Percentiles rank a stretch among this genome's conserved stretches.
Conservation (phyloP, 2,888 invertebrate genomes). For the Sphaeridia pumilis region DNA sequence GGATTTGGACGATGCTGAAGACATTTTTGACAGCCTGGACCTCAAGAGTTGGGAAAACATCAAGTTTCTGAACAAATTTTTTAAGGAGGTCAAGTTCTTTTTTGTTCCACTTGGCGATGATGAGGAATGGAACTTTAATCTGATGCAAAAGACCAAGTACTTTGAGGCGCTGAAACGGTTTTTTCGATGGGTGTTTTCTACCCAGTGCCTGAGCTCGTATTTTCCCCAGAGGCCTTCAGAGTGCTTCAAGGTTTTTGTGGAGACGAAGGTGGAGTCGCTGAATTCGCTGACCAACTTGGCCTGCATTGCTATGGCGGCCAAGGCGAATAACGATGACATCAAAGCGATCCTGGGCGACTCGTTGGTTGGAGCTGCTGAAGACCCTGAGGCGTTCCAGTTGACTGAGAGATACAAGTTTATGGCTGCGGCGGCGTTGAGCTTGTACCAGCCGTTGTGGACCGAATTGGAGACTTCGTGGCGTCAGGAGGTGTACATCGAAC, state of each 20-base stretch:
- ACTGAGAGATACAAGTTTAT: conserved; percentile 1
- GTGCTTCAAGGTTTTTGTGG: neutral
- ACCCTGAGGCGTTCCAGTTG: neutral
- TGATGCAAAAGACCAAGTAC: neutral
- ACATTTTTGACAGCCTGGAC: neutral
- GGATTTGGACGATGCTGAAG: neutral
- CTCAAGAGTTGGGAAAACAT: neutral
- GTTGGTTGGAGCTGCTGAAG: neutral
- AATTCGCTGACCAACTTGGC: neutral
- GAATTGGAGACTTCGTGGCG: neutral
- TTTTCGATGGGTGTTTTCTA: neutral
- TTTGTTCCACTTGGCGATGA: neutral
- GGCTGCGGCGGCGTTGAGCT: neutral
- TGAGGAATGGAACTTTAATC: neutral
- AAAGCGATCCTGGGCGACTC: neutral
- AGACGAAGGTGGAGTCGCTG: neutral
- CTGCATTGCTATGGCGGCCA: neutral
- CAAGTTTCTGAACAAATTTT: neutral
- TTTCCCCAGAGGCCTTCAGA: neutral
- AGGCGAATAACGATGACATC: neutral
- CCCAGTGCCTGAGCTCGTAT: neutral
- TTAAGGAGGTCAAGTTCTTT: neutral
- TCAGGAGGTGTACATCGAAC: neutral
- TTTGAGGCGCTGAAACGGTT: neutral
- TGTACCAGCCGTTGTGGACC: neutral